Evolutionary conservation across 1,140 invertebrate species (phyloP).

Genomic region (Drosophila varians): DNA sequence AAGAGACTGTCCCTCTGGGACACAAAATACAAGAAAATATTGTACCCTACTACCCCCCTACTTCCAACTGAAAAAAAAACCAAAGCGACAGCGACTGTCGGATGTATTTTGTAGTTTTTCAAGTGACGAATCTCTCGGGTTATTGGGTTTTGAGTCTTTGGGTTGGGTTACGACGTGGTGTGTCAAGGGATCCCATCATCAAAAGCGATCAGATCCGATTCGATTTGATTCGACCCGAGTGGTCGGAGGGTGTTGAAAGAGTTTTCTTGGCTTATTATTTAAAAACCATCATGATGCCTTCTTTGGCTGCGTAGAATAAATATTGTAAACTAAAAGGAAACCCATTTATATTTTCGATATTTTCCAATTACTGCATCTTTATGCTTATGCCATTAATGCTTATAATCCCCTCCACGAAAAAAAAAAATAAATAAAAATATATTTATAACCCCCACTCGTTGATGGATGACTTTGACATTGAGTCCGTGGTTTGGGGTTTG

Average conservation of each 20-base stretch:
- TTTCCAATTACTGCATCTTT: neutral
- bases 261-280: neutral
- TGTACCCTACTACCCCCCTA: neutral
- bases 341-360: too few relatives aligned
- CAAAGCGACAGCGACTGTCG: slow-evolving; percentile 19
- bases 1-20: slow-evolving; percentile 22
- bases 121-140: slow-evolving; percentile 39
- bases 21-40: neutral
- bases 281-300: too few relatives aligned
- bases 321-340: too few relatives aligned
- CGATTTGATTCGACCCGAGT: slow-evolving; percentile 4
- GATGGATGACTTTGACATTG: slow-evolving; percentile 63
- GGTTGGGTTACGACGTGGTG: slow-evolving; percentile 19
- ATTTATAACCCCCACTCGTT: slow-evolving; percentile 1
- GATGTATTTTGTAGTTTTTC: slow-evolving; percentile 27
- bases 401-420: neutral
- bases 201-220: slow-evolving; percentile 1
- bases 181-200: neutral
- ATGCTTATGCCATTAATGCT: too few relatives aligned
- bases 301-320: too few relatives aligned
- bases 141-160: slow-evolving; percentile 2
- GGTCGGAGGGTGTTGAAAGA: slow-evolving; percentile 12
- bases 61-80: slow-evolving; percentile 16
- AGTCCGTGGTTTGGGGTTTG: slow-evolving; percentile 13
- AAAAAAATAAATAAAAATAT: too few relatives aligned